Base-by-base conservation (phyloP, 2,797 vertebrate species). In the Sebastes kiyomatsui region DNA sequence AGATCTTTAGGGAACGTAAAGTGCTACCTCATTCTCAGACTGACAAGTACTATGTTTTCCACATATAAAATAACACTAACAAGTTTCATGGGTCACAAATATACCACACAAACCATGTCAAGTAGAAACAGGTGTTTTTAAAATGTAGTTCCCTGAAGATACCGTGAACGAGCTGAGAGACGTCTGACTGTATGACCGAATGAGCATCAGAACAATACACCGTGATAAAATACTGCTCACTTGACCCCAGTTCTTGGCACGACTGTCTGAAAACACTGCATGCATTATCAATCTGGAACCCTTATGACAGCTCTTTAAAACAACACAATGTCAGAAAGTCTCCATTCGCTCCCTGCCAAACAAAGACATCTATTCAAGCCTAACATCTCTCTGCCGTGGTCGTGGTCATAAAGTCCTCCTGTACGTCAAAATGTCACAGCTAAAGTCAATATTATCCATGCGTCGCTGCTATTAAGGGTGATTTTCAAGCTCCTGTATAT, bases 331-430 rank as follows among this genome's bases (percentile, higher is more conserved):
- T 79, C 61, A 60, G 14, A 67, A 28, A 80, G 77, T 79, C 75
- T 82, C 71, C 30, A 9, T 61, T 52, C 62, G 22, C 28, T 55
- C 6, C 3, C n/a, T 6, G n/a, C 22, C 46, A 52, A 80, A 90
- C 91, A 90, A 93, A 91, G 81, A 90, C 72, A 2, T 86, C 89
- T 67, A 75, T 92, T 92, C 87, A 92, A 68, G 80, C 54, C 72
- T 12, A 62, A 73, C 23, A 32, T 55, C 38, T 70, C 67, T 66
- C 54, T 27, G 46, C 66, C 7, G 59, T 2, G 59, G 16, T 54
- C 65, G 46, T 20, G 9, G 49, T 33, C 81, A 62, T 66, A 71
- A 77, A 80, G 67, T 73, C 52, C 16, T 68, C n/a, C 72, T 54
- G 77, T 78, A 77, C 79, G 79, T 86, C 77, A 83, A 52, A 86